Percentiles rank a stretch among this genome's conserved stretches.
Evolutionary conservation across 2,797 vertebrate genomes (phyloP).

Genomic region (Thalassophryne amazonica): DNA sequence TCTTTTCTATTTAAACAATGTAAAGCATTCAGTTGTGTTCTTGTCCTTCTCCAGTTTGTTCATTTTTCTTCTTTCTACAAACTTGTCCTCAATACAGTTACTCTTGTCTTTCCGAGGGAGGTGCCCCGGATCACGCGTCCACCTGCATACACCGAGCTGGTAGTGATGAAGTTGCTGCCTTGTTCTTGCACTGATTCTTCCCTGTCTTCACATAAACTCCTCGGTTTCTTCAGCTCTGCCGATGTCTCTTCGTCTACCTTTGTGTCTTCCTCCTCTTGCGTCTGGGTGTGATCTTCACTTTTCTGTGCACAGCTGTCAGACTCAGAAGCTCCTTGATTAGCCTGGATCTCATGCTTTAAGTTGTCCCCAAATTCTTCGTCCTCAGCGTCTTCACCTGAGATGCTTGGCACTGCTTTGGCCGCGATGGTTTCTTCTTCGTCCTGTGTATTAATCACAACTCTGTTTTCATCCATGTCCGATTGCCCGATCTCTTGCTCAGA

Average conservation of each 20-base stretch:
- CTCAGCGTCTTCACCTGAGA: slow-evolving; percentile 41
- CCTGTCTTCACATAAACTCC: slow-evolving; percentile 26
- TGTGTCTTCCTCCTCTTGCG: slow-evolving; percentile 7
- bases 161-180: slow-evolving; percentile 8
- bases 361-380: slow-evolving; percentile 9
- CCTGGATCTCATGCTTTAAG: slow-evolving; percentile 1
- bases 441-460: neutral
- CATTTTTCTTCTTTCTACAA: slow-evolving; percentile 50
- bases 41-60: slow-evolving; percentile 24
- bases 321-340: neutral
- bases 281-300: slow-evolving; percentile 3
- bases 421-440: slow-evolving; percentile 7
- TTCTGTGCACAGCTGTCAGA: neutral
- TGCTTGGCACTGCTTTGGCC: slow-evolving; percentile 2
- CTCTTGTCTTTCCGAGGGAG: slow-evolving; percentile 63
- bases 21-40: slow-evolving; percentile 10
- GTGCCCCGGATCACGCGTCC: slow-evolving; percentile 31
- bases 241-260: slow-evolving; percentile 23
- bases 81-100: slow-evolving; percentile 74
- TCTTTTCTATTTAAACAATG: slow-evolving; percentile 3
- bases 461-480: slow-evolving; percentile 8
- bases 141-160: slow-evolving; percentile 17
- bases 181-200: slow-evolving; percentile 18
- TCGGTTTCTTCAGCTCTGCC: slow-evolving; percentile 12
- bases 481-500: slow-evolving; percentile 9